These are phyloP conservation scores for Galaxea fascicularis DNA, from an alignment of 92 coral and sea anemone genomes.

Conservation along the genomic window DNA sequence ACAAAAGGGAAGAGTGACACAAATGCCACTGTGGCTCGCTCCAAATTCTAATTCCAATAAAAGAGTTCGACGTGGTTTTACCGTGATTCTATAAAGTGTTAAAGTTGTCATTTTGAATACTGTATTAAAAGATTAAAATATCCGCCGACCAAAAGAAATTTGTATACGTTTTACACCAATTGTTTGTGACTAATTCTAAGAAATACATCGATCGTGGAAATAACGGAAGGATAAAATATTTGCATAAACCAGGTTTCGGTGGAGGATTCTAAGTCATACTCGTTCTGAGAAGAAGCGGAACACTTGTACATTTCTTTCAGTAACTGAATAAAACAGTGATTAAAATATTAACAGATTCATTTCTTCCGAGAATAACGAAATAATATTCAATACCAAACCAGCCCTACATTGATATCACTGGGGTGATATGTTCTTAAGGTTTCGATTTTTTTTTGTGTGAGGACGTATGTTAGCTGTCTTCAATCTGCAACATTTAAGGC, in stretches of 20 bases:
- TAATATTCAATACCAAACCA: neutral
- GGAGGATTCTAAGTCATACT: conserved; percentile 5
- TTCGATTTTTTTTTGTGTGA: neutral
- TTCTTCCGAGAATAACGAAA: conserved; percentile 36
- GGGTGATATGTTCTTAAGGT: neutral
- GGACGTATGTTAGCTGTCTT: neutral
- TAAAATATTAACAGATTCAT: neutral
- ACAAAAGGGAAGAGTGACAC: neutral
- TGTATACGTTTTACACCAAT: neutral
- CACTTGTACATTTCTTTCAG: neutral
- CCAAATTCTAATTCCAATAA: neutral
- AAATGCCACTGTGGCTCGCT: conserved; percentile 7
- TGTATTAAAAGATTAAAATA: neutral
- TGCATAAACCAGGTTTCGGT: neutral
- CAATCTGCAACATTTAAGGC: neutral
- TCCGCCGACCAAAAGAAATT: neutral
- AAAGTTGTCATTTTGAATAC: neutral
- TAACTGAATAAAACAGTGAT: conserved; percentile 6
- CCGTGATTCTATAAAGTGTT: neutral
- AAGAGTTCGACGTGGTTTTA: neutral
- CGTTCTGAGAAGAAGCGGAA: conserved; percentile 55
- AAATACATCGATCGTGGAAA: conserved; percentile 34
- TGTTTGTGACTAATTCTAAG: conserved; percentile 25
- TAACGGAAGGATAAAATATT: conserved; percentile 17
- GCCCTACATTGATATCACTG: neutral